Evolutionary conservation across 1,140 invertebrate species (phyloP), one percentile per base, ranked within the genome.

Genomic region (Pogonus chalceus): DNA sequence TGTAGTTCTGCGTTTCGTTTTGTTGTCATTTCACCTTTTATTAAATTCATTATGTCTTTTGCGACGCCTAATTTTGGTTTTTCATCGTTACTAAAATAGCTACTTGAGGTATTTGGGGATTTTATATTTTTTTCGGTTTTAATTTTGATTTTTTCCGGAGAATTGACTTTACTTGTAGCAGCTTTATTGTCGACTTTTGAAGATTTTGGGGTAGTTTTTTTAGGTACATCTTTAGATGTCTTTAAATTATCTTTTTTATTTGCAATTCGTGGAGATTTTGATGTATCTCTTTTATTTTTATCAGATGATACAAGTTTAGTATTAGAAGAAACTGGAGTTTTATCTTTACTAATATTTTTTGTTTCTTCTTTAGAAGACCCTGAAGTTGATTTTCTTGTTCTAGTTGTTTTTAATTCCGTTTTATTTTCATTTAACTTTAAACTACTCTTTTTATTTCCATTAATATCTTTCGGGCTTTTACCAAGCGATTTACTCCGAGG

Each of bases 1-100:
- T 46, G 58, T n/a, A 50, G 52, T 54, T 60, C 55, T 10, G 50
- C 52, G 3, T 57, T 47, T 62, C 74, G 75, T 46, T 72, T 67
- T 64, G 74, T 66, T 51, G 65, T 67, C 9, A 77, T 67, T 55
- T 69, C 65, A 35, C 53, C 61, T 57, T 77, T 77, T 12, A 77
- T 66, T 12, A 77, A 65, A 47, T 69, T 58, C 10, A 76, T 62
- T 23, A 78, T 66, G 55, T 76, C 75, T 46, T 65, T 61, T 49
- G 61, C 70, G 4, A 76, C 69, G 67, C 76, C 72, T 54, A 65
- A 62, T 57, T 67, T 69, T 18, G 55, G 24, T 49, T 66, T 66
- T n/a, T 51, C 24, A 43, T 51, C 50, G 50, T 53, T 55, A 51
- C 20, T 26, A 26, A 20, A 39, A 53, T 54, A 20, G 48, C 49